Evolutionary conservation across 2,113 vertebrate species (phyloP).

Genomic region (Stigmatopora argus): DNA sequence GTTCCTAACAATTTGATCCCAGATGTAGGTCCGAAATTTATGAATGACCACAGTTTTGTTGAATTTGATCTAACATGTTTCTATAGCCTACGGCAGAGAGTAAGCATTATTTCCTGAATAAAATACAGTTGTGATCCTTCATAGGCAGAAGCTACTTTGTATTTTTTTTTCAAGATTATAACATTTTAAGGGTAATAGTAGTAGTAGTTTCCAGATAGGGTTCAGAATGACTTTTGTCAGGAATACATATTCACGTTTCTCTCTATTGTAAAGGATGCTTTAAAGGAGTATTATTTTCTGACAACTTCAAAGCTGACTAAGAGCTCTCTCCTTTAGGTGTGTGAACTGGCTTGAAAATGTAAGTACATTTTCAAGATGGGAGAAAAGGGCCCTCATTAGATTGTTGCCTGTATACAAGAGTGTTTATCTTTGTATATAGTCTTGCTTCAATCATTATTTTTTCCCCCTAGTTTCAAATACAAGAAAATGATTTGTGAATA

Average conservation of each 20-base stretch:
- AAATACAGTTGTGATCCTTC: constrained; percentile 6
- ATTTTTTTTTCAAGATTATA: not conserved
- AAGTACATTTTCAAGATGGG: constrained; percentile 74
- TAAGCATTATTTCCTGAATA: not conserved
- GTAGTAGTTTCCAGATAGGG: constrained; percentile 44
- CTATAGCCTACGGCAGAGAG: not conserved
- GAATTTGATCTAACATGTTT: not conserved
- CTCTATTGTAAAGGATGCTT: constrained; percentile 64
- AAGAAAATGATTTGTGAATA: constrained; percentile 28
- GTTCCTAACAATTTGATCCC: not conserved
- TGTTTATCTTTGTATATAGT: constrained; percentile 40
- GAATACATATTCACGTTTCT: constrained; percentile 57
- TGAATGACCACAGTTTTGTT: constrained; percentile 1
- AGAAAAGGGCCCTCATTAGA: constrained; percentile 64
- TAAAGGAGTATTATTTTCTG: constrained; percentile 71
- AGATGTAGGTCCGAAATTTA: not conserved
- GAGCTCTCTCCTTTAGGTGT: constrained; percentile 66
- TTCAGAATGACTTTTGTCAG: constrained; percentile 49
- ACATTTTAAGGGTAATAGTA: constrained; percentile 23
- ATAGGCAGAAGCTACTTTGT: constrained; percentile 7
- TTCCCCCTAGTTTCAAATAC: constrained; percentile 30
- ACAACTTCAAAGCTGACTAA: constrained; percentile 72
- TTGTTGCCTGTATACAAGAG: constrained; percentile 33
- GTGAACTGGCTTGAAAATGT: constrained; percentile 65
- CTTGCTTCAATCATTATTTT: constrained; percentile 30